phyloP scores from a whole-genome alignment of 92 coral and sea anemone genomes.

The Phenganax marumi region DNA sequence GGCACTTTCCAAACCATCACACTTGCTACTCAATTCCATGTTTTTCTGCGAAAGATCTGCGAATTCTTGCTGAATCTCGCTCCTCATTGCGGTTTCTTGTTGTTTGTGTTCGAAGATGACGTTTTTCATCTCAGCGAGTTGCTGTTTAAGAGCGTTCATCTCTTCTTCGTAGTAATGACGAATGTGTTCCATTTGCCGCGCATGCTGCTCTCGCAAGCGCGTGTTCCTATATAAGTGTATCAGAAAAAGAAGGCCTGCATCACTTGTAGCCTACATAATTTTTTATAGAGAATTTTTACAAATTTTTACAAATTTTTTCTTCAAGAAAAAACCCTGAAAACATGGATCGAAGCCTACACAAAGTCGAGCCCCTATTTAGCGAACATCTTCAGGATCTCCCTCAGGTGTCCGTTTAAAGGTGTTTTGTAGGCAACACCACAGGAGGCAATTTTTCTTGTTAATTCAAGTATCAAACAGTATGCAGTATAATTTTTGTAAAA shows the following conservation, averaged over 20 bases:
- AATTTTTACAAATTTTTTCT: too few species aligned
- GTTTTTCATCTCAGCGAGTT: slow-evolving; percentile 27
- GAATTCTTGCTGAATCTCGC: slow-evolving; percentile 31
- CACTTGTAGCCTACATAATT: not conserved
- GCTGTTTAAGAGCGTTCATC: slow-evolving; percentile 18
- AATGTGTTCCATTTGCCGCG: slow-evolving; percentile 34
- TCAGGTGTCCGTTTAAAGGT: too few species aligned
- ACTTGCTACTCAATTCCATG: slow-evolving; percentile 30
- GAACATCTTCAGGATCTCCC: too few species aligned
- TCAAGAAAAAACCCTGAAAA: not conserved
- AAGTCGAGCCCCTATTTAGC: not conserved
- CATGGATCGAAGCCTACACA: not conserved
- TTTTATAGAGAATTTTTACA: too few species aligned
- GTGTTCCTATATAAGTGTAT: not conserved
- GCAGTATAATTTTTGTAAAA: too few species aligned
- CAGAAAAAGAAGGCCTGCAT: not conserved
- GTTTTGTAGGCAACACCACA: too few species aligned
- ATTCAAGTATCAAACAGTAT: too few species aligned
- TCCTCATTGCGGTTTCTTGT: slow-evolving; percentile 26
- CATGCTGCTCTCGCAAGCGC: slow-evolving; percentile 32
- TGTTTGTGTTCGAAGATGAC: slow-evolving; percentile 16
- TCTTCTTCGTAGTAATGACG: slow-evolving; percentile 33
- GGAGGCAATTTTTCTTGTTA: too few species aligned
- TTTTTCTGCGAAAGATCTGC: slow-evolving; percentile 23
- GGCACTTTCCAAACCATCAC: slow-evolving; percentile 26